Base-by-base conservation (phyloP, 2,113 vertebrate species). In the Haemorhous mexicanus region DNA sequence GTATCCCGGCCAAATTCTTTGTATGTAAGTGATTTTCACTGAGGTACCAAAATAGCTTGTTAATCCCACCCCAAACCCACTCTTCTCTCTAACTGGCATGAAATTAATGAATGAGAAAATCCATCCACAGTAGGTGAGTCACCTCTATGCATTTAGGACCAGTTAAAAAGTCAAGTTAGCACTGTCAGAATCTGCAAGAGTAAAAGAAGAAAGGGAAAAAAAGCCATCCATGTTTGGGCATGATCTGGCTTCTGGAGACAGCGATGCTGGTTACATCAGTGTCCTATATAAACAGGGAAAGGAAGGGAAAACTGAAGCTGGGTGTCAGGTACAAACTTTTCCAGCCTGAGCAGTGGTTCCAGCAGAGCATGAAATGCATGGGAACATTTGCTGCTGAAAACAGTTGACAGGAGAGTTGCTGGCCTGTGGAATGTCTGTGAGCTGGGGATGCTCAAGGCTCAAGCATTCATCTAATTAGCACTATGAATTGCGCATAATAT, bases 401-500 rank as follows among this genome's bases (percentile, higher is more conserved):
- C 39, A 70, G 58, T 33, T 77, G 55, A 56, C 68, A 84, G 67
- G 28, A 41, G 74, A 66, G 39, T 10, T 70, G n/a, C 64, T 79
- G 46, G 33, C 32, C 44, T 73, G 43, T 30, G 62, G 62, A 66
- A 72, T 22, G 27, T 64, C 68, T 63, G 43, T 62, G 66, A 91
- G 83, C 33, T 86, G 59, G 26, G 39, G 39, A 23, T 41, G 26
- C 49, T 76, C 58, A 58, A 50, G 75, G 43, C 73, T 94, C 50
- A 69, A 41, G 61, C 2, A 1, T 69, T 85, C 9, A 3, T 55
- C 35, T 79, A 3, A 7, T 62, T 47, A 83, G 35, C 55, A 24
- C 33, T 66, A 2, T 11, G 53, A 74, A 80, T 62, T 43, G n/a
- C 43, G 41, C 0, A 0, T 16, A 23, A 13, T 2, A 2, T 28